Evolutionary conservation across 1,140 invertebrate genomes (phyloP).

Genomic region (Drosophila arawakana): DNA sequence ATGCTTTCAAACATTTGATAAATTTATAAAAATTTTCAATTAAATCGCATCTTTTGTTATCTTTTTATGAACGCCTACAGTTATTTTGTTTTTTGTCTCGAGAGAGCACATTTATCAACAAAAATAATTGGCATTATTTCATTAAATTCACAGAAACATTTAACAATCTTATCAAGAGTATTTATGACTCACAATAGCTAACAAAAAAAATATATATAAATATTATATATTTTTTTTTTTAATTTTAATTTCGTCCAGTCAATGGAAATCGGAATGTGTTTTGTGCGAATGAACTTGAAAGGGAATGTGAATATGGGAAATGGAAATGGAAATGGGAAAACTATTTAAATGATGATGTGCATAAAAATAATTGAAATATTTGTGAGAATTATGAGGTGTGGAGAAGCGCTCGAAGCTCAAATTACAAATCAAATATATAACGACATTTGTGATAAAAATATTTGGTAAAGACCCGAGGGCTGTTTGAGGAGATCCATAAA

Average conservation of each 20-base stretch:
- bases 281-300: constrained; percentile 37
- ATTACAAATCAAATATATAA: constrained; percentile 24
- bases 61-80: too few relatives aligned
- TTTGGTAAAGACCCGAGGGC: neutral
- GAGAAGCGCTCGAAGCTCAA: neutral
- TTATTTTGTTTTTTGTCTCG: too few relatives aligned
- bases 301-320: neutral
- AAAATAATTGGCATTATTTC: neutral
- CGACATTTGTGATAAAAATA: neutral
- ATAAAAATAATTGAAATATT: constrained; percentile 16
- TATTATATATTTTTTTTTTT: constrained; percentile 33
- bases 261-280: constrained; percentile 41
- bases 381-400: neutral
- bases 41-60: too few relatives aligned
- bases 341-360: constrained; percentile 30
- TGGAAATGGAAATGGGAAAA: constrained; percentile 26
- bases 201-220: neutral
- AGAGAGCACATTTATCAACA: neutral
- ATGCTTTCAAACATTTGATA: too few relatives aligned
- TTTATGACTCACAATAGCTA: neutral
- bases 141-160: neutral
- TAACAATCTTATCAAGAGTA: neutral
- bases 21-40: too few relatives aligned
- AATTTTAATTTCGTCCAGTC: constrained; percentile 29
- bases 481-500: constrained; percentile 21